Conservation (phyloP, 2,113 vertebrate genomes). For the Austrofundulus limnaeus region DNA sequence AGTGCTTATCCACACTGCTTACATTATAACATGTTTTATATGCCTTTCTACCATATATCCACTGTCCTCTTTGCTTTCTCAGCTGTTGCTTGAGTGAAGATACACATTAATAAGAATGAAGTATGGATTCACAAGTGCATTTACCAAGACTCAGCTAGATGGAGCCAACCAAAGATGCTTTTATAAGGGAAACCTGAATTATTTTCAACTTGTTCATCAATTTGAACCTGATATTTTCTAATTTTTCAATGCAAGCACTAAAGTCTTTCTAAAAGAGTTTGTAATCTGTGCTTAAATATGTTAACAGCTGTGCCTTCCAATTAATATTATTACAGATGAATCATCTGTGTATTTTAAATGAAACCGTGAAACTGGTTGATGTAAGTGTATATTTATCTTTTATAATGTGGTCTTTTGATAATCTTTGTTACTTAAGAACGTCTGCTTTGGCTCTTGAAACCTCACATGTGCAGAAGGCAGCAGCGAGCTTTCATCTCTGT, state of each 20-base stretch:
- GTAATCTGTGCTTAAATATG: neutral
- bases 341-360: conserved; percentile 24
- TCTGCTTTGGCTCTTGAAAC: conserved; percentile 14
- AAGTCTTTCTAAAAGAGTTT: conserved; percentile 8
- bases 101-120: conserved; percentile 56
- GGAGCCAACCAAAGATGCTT: conserved; percentile 56
- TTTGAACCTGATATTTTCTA: neutral
- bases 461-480: neutral
- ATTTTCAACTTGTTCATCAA: neutral
- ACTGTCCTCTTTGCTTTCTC: conserved; percentile 21
- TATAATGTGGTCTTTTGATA: conserved; percentile 3
- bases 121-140: conserved; percentile 58
- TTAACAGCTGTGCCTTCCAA: conserved; percentile 8
- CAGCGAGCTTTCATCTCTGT: neutral
- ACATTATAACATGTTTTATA: conserved; percentile 23
- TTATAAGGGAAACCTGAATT: conserved; percentile 43
- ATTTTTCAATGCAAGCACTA: neutral
- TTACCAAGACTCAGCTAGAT: conserved; percentile 28
- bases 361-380: conserved; percentile 21
- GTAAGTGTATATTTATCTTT: conserved; percentile 29
- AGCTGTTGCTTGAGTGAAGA: conserved; percentile 42
- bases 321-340: neutral
- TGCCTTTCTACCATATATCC: conserved; percentile 16
- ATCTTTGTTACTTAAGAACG: conserved; percentile 4
- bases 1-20: conserved; percentile 28